Base-by-base conservation (phyloP, 2,888 invertebrate genomes). In the Hirtodrosophila confusa region DNA sequence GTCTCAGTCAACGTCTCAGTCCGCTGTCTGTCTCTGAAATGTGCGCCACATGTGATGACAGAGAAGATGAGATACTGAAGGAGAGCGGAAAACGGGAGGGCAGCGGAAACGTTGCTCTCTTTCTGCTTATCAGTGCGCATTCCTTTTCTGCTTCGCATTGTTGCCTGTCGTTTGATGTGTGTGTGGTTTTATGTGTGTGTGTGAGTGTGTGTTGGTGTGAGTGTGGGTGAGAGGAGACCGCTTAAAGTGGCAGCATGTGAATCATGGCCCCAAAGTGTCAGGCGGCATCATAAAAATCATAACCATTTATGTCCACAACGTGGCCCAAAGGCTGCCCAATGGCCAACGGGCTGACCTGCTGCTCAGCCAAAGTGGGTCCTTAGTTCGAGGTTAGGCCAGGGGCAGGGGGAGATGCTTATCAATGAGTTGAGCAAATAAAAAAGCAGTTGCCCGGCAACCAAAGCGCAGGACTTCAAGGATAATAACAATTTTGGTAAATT, bases 401-500 rank as follows among this genome's bases (percentile, higher is more conserved):
- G 17, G 17, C 1, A 17, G 17, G 17, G 58, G 23, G 12, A 66
- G 84, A 80, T 80, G 58, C 12, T 53, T 71, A 86, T 82, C 79
- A 50, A 27, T 12, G 49, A 60, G 73, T 62, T 53, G 43, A 55
- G 43, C 80, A 70, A 75, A 86, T 82, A 84, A 79, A 86, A 84
- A 82, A 73, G 57, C 63, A 70, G 65, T 80, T 79, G 60, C 47
- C 54, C 58, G 41, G 62, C 47, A 63, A 63, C 43, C 44, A 17
- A 29, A 43, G 41, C 58, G 41, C 58, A 45, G 64, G 47, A 69
- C 64, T 73, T 64, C 68, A 72, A 75, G 76, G 75, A 69, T 79
- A 83, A 83, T 86, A 85, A 85, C 85, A 87, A 87, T 85, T 87
- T 80, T 66, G 71, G 65, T 66, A 85, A 86, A 84, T 85, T 84